phyloP scores from a whole-genome alignment of 2,888 invertebrate species.

The Drosophila picticornis region DNA sequence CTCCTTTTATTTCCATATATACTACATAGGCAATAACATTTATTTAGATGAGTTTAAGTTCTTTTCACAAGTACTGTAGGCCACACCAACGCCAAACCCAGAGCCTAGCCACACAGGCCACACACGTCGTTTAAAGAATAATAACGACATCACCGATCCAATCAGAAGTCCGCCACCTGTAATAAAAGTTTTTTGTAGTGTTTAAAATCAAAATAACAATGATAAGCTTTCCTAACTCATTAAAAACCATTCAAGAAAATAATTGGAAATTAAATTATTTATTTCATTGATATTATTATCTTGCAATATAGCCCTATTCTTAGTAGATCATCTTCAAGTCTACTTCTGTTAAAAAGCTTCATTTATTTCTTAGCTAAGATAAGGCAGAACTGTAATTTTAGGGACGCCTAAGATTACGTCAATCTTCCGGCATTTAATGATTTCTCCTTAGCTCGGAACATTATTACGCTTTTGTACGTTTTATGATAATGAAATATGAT shows the following conservation, averaged over 20 bases:
- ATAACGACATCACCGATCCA: slow-evolving; percentile 92
- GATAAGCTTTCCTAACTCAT: not conserved
- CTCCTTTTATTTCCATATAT: not conserved
- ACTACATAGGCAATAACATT: slow-evolving; percentile 10
- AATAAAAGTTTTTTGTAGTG: slow-evolving; percentile 75
- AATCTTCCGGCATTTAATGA: no score
- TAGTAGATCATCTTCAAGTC: not conserved
- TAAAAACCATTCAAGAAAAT: not conserved
- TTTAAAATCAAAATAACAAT: not conserved
- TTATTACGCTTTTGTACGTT: not conserved
- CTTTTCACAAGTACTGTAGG: slow-evolving; percentile 85
- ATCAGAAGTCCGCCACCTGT: slow-evolving; percentile 92
- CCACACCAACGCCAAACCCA: slow-evolving; percentile 96
- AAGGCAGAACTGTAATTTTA: not conserved
- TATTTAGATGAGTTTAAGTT: slow-evolving; percentile 75
- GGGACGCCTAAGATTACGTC: not conserved
- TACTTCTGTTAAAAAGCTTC: not conserved
- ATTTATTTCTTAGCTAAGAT: not conserved
- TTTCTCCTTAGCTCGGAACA: not conserved
- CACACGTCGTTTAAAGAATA: slow-evolving; percentile 92
- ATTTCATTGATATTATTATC: not conserved
- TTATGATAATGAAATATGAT: not conserved
- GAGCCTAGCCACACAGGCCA: slow-evolving; percentile 96
- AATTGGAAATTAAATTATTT: not conserved
- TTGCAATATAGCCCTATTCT: not conserved